Base-by-base conservation (phyloP, 2,888 invertebrate genomes). In the Minunthozetes semirufus region DNA sequence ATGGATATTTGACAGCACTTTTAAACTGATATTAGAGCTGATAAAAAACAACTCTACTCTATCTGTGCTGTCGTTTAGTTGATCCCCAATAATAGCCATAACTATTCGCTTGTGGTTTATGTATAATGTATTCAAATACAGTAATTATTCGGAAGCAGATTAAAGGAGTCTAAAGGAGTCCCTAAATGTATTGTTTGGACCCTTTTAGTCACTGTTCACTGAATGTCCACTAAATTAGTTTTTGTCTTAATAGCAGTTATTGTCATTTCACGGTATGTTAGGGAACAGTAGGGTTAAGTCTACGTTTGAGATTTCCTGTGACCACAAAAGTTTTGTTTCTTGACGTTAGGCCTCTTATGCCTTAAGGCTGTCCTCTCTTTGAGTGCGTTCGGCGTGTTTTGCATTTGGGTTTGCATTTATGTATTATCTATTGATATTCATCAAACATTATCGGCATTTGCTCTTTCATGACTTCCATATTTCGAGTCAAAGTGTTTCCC, bases 401-500 rank as follows among this genome's bases (percentile, higher is more conserved):
- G 66, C 42, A 66, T 66, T 66, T 66, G 9, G 66, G 29, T 66
- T 66, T 38, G 2, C 66, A 66, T 66, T 38, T 66, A 66, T 66
- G 66, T 42, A 33, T 42, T 66, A 66, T 66, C 66, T 66, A 66
- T 66, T 66, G 66, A 66, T 66, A 66, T 66, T 66, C 66, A 66
- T 66, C 66, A 66, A 42, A 66, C 66, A 66, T 66, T 66, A 66
- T 66, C 66, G 66, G 66, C 66, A 66, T 66, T 66, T 66, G 66
- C 66, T 61, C 61, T 66, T 66, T 66, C 66, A 66, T 38, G 42
- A 38, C 42, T 66, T 66, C 66, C 66, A 66, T 66, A 66, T 66
- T 66, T 66, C 66, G 66, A 66, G 66, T 66, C 66, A 66, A 66
- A 66, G 66, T 66, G 66, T 66, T 66, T 66, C 66, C 66, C 66